A percentile compares a stretch with the other conserved stretches of the same genome.
phyloP scores from a whole-genome alignment of 2,888 invertebrate species.

The Lamproptera curius region DNA sequence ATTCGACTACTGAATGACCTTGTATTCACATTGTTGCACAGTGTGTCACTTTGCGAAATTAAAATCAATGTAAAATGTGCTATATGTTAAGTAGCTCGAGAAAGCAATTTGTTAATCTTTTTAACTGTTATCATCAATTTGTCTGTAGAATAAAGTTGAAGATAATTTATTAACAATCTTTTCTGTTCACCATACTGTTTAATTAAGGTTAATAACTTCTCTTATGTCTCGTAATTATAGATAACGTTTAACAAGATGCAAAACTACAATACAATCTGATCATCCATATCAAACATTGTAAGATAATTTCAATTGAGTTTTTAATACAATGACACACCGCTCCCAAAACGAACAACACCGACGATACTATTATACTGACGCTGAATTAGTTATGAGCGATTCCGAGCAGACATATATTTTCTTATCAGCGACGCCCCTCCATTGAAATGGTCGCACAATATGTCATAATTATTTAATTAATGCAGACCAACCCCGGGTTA shows the following conservation, averaged over 20 bases:
- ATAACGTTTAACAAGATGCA: too few species aligned
- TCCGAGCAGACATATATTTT: conserved; percentile 33
- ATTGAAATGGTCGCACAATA: conserved; percentile 70
- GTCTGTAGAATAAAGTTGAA: too few species aligned
- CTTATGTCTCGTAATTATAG: too few species aligned
- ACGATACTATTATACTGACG: conserved; percentile 10
- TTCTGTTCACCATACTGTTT: too few species aligned
- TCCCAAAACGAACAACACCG: not conserved
- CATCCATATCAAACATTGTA: not conserved
- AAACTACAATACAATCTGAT: too few species aligned
- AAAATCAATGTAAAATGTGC: too few species aligned
- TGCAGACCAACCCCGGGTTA: conserved; percentile 62
- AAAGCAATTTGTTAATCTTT: too few species aligned
- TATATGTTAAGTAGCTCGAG: too few species aligned
- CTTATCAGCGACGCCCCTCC: conserved; percentile 65
- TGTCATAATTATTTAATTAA: conserved; percentile 77
- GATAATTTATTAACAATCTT: too few species aligned
- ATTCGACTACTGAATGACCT: conserved; percentile 5
- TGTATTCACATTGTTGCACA: conserved; percentile 2
- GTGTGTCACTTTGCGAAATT: not conserved
- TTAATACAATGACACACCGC: not conserved
- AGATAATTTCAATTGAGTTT: not conserved
- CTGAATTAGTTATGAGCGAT: conserved; percentile 20
- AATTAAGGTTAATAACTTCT: too few species aligned
- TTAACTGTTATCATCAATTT: too few species aligned